Evolutionary conservation across 2,113 vertebrate genomes (phyloP).

Genomic region (Lophius piscatorius): DNA sequence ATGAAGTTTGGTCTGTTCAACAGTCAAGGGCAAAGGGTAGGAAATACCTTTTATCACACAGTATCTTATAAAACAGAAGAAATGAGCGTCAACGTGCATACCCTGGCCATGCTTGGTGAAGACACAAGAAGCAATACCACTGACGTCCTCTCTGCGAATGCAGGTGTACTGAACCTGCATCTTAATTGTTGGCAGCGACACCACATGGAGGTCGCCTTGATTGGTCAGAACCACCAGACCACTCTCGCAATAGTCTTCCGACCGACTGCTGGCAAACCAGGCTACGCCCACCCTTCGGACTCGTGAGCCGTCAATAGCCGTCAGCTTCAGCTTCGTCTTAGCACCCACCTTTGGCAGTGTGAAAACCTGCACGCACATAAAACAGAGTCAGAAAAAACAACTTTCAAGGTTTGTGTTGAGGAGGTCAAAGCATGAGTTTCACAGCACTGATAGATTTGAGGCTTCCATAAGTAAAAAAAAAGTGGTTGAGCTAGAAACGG

Average conservation of each 20-base stretch:
- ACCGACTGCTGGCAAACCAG: conserved; percentile 87
- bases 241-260: conserved; percentile 89
- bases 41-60: too few species aligned
- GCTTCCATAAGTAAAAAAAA: too few species aligned
- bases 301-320: conserved; percentile 91
- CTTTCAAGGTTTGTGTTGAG: too few species aligned
- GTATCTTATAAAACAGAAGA: too few species aligned
- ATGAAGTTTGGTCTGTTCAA: too few species aligned
- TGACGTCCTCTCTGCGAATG: conserved; percentile 95
- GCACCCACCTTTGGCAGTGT: conserved; percentile 93
- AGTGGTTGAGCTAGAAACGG: too few species aligned
- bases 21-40: too few species aligned
- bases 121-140: conserved; percentile 96
- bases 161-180: conserved; percentile 93
- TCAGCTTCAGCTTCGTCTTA: conserved; percentile 95
- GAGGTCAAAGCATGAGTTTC: too few species aligned
- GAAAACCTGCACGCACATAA: conserved; percentile 85
- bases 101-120: conserved; percentile 97
- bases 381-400: neutral
- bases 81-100: conserved; percentile 40
- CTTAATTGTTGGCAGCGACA: conserved; percentile 91
- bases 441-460: too few species aligned
- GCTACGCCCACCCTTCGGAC: conserved; percentile 88
- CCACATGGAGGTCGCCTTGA: conserved; percentile 92
- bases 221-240: conserved; percentile 92